Evolutionary conservation across 1,140 invertebrate genomes (phyloP).

Genomic region (Magallana gigas): DNA sequence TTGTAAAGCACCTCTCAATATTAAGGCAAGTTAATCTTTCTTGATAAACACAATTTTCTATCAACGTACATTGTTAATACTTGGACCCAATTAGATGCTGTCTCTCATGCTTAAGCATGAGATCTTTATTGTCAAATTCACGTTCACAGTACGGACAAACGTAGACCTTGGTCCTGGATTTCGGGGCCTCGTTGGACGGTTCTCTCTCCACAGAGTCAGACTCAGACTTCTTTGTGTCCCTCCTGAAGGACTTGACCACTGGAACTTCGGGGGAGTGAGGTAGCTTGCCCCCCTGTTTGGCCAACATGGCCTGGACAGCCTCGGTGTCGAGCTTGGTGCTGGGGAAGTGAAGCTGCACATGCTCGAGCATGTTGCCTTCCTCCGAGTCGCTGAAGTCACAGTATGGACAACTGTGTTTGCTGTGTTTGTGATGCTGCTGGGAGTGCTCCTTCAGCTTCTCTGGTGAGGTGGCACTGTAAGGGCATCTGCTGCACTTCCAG

Average conservation of each 20-base stretch:
- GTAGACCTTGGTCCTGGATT: slow-evolving; percentile 67
- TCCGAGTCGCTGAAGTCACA: slow-evolving; percentile 70
- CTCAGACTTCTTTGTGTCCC: slow-evolving; percentile 44
- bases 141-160: slow-evolving; percentile 76
- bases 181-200: slow-evolving; percentile 33
- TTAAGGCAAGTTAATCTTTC: slow-evolving; percentile 30
- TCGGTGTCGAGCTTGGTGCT: slow-evolving; percentile 64
- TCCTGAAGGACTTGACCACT: slow-evolving; percentile 42
- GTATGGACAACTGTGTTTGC: slow-evolving; percentile 69
- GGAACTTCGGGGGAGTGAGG: slow-evolving; percentile 43
- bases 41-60: neutral
- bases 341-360: slow-evolving; percentile 73
- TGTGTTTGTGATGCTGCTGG: slow-evolving; percentile 61
- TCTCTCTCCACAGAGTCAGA: slow-evolving; percentile 63
- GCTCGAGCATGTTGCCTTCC: slow-evolving; percentile 64
- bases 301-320: slow-evolving; percentile 42
- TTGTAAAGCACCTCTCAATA: slow-evolving; percentile 24
- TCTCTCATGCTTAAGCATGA: slow-evolving; percentile 73
- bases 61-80: slow-evolving; percentile 10
- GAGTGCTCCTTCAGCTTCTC: slow-evolving; percentile 65
- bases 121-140: slow-evolving; percentile 72
- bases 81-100: slow-evolving; percentile 69
- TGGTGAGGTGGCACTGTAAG: slow-evolving; percentile 67
- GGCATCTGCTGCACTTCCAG: slow-evolving; percentile 72
- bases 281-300: slow-evolving; percentile 52